These are phyloP conservation scores for Gadopsis bispinosus DNA, from an alignment of 2,797 vertebrate species.

Conservation along the genomic window DNA sequence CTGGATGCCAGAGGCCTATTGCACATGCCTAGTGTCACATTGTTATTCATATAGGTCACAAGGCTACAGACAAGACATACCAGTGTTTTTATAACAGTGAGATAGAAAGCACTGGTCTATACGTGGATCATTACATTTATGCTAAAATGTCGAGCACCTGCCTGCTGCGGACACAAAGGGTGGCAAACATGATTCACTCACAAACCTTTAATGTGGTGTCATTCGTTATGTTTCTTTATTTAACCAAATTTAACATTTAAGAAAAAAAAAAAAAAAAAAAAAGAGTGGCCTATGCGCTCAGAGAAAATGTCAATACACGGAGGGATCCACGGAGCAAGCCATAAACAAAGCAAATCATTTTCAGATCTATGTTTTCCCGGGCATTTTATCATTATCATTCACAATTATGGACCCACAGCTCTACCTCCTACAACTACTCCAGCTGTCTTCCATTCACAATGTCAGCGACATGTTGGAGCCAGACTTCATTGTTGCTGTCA, in stretches of 20 bases:
- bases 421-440: conserved; percentile 60
- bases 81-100: conserved; percentile 5
- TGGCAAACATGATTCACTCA: conserved; percentile 26
- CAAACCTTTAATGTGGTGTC: conserved; percentile 5
- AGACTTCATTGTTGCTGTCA: conserved; percentile 73
- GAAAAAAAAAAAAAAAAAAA: background rate
- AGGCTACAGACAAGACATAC: conserved; percentile 16
- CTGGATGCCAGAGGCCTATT: conserved; percentile 22
- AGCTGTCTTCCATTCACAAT: conserved; percentile 58
- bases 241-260: conserved; percentile 38
- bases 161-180: conserved; percentile 6
- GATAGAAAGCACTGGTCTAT: background rate
- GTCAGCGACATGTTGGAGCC: conserved; percentile 54
- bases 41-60: conserved; percentile 22
- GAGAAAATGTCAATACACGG: conserved; percentile 39
- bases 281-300: conserved; percentile 4
- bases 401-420: conserved; percentile 65
- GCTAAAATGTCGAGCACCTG: conserved; percentile 13
- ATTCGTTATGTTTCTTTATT: conserved; percentile 37
- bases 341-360: conserved; percentile 62
- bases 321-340: conserved; percentile 14
- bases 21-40: conserved; percentile 11
- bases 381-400: conserved; percentile 66
- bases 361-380: conserved; percentile 66
- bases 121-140: conserved; percentile 24